phyloP scores from a whole-genome alignment of 2,797 vertebrate species.

The Ispidina lecontei region DNA sequence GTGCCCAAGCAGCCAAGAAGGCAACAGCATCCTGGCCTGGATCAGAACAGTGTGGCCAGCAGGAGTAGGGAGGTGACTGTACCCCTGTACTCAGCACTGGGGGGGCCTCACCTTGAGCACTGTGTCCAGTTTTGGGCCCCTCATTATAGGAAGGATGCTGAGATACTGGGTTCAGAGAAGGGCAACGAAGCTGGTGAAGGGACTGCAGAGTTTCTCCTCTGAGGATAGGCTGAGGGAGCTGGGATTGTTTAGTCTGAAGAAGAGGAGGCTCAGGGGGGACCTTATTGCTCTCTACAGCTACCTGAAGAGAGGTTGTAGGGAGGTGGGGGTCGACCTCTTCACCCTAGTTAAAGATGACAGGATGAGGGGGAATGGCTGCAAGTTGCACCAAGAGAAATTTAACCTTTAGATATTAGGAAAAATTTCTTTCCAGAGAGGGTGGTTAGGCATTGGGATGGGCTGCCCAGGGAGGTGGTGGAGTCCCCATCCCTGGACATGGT shows the following conservation, averaged over 20 bases:
- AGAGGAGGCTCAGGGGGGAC: background rate
- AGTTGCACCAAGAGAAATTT: rapidly evolving
- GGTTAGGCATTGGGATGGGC: background rate
- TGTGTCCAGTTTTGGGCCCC: background rate
- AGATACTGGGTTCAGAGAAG: background rate
- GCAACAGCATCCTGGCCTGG: background rate
- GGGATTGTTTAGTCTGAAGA: background rate
- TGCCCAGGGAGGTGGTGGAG: background rate
- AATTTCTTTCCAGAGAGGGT: background rate
- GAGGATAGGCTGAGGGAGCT: background rate
- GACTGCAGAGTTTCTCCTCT: background rate
- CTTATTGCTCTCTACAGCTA: background rate
- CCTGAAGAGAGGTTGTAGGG: background rate
- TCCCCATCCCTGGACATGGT: background rate
- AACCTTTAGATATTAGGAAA: rapidly evolving
- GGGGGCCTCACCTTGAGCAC: background rate
- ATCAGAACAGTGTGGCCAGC: background rate
- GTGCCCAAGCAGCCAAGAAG: background rate
- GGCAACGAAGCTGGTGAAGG: rapidly evolving
- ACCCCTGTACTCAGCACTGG: background rate
- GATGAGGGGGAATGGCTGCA: background rate
- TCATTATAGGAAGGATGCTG: rapidly evolving
- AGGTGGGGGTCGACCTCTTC: rapidly evolving
- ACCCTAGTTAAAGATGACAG: background rate
- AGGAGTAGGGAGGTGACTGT: background rate